Evolutionary conservation across 2,797 vertebrate genomes (phyloP).

Genomic region (Hyperoplus lanceolatus): DNA sequence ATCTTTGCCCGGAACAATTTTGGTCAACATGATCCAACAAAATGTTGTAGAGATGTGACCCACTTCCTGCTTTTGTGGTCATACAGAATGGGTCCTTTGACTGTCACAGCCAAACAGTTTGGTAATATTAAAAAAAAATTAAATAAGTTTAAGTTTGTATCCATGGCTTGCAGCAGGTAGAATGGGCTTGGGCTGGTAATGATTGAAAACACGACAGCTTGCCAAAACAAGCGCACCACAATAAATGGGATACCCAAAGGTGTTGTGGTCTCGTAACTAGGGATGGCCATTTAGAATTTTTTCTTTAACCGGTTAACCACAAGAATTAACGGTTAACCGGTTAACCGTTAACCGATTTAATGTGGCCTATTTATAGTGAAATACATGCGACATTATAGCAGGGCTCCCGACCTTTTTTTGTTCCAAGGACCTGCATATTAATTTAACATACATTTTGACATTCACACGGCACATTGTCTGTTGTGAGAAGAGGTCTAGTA

Average conservation of each 20-base stretch:
- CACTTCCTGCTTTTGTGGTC: conserved; percentile 29
- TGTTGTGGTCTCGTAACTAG: neutral
- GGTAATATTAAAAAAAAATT: neutral
- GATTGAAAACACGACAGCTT: neutral
- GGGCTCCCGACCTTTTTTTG: too few relatives aligned
- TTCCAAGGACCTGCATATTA: too few relatives aligned
- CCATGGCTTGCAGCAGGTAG: neutral
- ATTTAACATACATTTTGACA: too few relatives aligned
- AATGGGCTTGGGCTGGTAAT: neutral
- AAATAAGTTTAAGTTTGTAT: neutral
- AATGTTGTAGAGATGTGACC: conserved; percentile 41
- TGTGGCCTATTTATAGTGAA: too few relatives aligned
- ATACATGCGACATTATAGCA: too few relatives aligned
- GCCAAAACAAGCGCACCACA: neutral
- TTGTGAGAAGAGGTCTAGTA: too few relatives aligned
- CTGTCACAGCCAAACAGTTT: conserved; percentile 19
- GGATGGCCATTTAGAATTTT: too few relatives aligned
- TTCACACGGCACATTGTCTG: too few relatives aligned
- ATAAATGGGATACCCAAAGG: neutral
- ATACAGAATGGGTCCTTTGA: conserved; percentile 24
- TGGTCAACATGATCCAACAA: conserved; percentile 35
- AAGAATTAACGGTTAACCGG: too few relatives aligned
- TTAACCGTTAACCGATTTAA: too few relatives aligned
- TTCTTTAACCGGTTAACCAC: too few relatives aligned
- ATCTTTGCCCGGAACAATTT: conserved; percentile 51